Evolutionary conservation across 2,113 vertebrate genomes (phyloP).

Genomic region (Sorex araneus): DNA sequence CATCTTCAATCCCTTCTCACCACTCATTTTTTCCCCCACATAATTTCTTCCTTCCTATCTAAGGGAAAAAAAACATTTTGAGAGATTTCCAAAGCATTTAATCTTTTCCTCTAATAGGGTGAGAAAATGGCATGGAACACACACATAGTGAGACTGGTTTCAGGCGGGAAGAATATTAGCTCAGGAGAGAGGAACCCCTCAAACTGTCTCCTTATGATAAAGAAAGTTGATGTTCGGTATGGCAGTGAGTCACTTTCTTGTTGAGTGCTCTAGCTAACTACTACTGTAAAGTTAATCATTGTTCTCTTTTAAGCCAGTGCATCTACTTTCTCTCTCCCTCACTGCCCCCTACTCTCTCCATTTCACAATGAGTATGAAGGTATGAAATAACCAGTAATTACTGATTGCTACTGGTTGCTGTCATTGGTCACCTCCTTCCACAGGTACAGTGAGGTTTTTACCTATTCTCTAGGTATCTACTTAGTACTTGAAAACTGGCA

Average conservation of each 20-base stretch:
- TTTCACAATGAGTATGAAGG: background rate
- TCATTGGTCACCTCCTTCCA: background rate
- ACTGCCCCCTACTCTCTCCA: background rate
- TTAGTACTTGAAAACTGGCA: background rate
- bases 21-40: background rate
- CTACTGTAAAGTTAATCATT: background rate
- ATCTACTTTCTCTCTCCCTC: background rate
- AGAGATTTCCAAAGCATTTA: background rate
- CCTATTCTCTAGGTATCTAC: background rate
- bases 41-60: conserved; percentile 11
- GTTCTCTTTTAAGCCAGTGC: background rate
- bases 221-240: background rate
- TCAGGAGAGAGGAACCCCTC: background rate
- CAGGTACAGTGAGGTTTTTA: background rate
- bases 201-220: background rate
- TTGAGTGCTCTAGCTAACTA: background rate
- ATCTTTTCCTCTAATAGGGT: background rate
- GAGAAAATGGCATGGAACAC: background rate
- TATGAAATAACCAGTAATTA: too few relatives aligned
- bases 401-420: conserved; percentile 1
- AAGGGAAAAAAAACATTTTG: background rate
- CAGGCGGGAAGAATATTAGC: background rate
- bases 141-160: background rate
- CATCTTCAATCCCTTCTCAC: background rate
- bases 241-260: background rate